Percentiles rank a stretch among this genome's conserved stretches.
These are phyloP conservation scores for Panulirus ornatus DNA, from an alignment of 1,140 invertebrate species.

Conservation along the genomic window DNA sequence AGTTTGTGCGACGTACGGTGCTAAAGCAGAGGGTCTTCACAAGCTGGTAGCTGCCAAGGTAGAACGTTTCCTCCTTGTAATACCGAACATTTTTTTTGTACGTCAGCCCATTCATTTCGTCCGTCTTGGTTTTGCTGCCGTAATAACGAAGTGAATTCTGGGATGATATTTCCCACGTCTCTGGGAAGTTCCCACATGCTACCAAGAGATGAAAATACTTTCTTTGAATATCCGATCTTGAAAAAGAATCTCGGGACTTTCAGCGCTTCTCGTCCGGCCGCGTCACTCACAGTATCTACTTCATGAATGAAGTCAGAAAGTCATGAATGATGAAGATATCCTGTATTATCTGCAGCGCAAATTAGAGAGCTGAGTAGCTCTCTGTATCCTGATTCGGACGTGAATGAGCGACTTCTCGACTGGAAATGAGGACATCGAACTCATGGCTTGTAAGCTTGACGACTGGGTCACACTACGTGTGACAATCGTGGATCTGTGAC, in stretches of 20 bases:
- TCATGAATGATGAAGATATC: background rate
- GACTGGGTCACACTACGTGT: no score
- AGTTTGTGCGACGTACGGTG: background rate
- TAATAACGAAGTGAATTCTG: background rate
- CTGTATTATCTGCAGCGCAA: background rate
- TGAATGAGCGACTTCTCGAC: background rate
- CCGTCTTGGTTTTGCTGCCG: background rate
- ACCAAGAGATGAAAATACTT: background rate
- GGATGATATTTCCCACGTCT: background rate
- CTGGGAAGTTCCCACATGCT: background rate
- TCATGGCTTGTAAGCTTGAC: no score
- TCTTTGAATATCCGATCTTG: no score
- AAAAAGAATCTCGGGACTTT: background rate
- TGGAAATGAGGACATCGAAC: no score
- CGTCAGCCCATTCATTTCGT: background rate
- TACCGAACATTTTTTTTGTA: constrained; percentile 7
- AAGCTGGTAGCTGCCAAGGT: background rate
- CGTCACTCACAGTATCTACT: background rate
- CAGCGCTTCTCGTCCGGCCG: background rate
- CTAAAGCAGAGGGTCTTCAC: constrained; percentile 3
- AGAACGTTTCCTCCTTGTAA: background rate
- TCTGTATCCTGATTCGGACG: background rate
- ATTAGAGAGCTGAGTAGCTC: background rate
- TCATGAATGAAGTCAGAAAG: background rate
- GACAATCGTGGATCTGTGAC: no score